Evolutionary conservation across 2,797 vertebrate genomes (phyloP), one percentile per base, ranked within the genome.

Genomic region (Crenuchus spilurus): DNA sequence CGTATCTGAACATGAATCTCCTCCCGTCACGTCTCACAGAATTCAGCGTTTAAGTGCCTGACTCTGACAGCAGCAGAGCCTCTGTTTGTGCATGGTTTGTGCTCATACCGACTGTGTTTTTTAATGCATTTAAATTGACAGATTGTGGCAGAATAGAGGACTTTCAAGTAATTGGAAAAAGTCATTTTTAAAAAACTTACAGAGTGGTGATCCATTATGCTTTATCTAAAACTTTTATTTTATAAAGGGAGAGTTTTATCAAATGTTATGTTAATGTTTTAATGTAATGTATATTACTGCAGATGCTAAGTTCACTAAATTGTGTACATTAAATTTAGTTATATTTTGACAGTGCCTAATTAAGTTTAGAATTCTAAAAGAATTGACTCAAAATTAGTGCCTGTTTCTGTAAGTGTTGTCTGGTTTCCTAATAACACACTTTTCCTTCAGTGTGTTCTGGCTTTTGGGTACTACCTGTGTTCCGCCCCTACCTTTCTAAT

Each of bases 391-490:
- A 73, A 58, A 26, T 28, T 26, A 16, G 63, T 28, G 16, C 8
- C 18, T 13, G 7, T 41, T 64, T 13, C 11, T 41, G 16, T 69
- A 44, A 46, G 52, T 18, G 13, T n/a, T 49, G 0, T 28, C 22
- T 11, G 1, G 14, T 49, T 54, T 48, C 75, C 70, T 71, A 3
- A 4, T 39, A 41, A 35, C 33, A 33, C 5, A 46, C 51, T 22
- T 60, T 57, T 33, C 18, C 33, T 58, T 76, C 41, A 60, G 58
- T 51, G 58, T 51, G 60, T 54, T 33, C 68, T 41, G 55, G 82
- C 73, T 75, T 74, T 82, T 48, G 26, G 61, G 74, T 79, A 74
- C 76, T 83, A 82, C 86, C 82, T 84, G 76, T 74, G 62, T 65
- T n/a, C 77, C 64, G 62, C 54, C 10, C 22, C 61, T 44, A 33